Conservation (phyloP, 1,140 invertebrate genomes). For the Lordiphosa collinella region DNA sequence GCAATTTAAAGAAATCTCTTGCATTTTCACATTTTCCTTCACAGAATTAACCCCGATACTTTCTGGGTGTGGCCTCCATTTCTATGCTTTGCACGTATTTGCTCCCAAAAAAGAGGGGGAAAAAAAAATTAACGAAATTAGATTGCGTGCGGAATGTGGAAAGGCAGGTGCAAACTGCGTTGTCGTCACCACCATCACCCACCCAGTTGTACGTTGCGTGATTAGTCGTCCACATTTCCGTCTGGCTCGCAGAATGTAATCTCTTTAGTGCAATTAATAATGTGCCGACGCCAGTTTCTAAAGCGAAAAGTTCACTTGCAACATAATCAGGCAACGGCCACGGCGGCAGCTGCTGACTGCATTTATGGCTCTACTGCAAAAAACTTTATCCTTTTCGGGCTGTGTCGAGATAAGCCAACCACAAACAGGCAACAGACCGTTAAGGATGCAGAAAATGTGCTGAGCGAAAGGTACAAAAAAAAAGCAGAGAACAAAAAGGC, state of each 20-base stretch:
- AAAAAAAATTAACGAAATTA: slow-evolving; percentile 39
- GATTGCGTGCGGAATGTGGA: slow-evolving; percentile 67
- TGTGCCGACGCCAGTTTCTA: slow-evolving; percentile 48
- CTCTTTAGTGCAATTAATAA: slow-evolving; percentile 57
- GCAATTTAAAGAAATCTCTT: no score
- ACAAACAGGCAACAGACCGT: background rate
- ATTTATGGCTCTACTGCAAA: no score
- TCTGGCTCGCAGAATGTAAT: slow-evolving; percentile 36
- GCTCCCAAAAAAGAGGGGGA: background rate
- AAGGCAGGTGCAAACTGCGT: slow-evolving; percentile 58
- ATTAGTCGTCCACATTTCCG: slow-evolving; percentile 12
- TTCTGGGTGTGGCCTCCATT: slow-evolving; percentile 17
- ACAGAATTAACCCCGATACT: no score
- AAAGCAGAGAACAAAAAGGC: no score
- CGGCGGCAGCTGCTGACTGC: no score
- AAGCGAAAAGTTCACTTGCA: slow-evolving; percentile 15
- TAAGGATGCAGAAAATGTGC: background rate
- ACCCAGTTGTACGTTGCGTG: slow-evolving; percentile 8
- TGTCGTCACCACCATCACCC: slow-evolving; percentile 44
- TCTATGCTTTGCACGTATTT: slow-evolving; percentile 49
- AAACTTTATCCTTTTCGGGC: slow-evolving; percentile 10
- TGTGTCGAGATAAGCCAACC: slow-evolving; percentile 2
- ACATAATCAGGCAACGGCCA: background rate
- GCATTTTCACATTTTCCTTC: no score
- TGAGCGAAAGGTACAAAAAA: background rate